Percentiles rank a stretch among this genome's conserved stretches.
Conservation (phyloP, 1,140 invertebrate species). For the Drosophila bifasciata region DNA sequence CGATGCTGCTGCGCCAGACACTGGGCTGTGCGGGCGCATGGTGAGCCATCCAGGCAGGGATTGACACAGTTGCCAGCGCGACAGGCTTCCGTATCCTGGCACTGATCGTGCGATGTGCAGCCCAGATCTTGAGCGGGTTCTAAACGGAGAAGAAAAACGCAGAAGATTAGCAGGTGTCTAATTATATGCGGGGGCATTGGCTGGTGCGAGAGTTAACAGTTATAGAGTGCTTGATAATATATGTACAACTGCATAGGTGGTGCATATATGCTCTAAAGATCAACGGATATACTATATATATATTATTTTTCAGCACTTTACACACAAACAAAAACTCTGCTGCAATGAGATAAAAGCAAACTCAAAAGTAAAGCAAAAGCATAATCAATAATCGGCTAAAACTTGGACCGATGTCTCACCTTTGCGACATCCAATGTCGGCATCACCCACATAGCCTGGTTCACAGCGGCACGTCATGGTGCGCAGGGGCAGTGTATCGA, state of each 20-base stretch:
- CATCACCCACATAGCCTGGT: conserved; percentile 92
- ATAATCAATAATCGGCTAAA: background rate
- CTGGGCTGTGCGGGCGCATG: conserved; percentile 91
- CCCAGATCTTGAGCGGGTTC: conserved; percentile 86
- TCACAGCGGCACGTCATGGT: conserved; percentile 94
- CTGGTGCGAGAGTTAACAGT: conserved; percentile 68
- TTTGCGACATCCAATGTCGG: conserved; percentile 91
- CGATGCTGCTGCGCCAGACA: conserved; percentile 91
- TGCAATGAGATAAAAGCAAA: conserved; percentile 76
- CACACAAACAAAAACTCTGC: conserved; percentile 43
- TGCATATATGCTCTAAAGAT: conserved; percentile 32
- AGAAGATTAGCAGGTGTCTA: conserved; percentile 16
- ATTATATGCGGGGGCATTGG: background rate
- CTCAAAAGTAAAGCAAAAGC: conserved; percentile 54
- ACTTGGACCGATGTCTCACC: conserved; percentile 78
- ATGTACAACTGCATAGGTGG: conserved; percentile 42
- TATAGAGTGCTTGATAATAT: conserved; percentile 67
- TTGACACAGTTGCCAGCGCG: conserved; percentile 90
- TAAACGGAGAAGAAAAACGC: conserved; percentile 21
- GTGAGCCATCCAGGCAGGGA: conserved; percentile 89
- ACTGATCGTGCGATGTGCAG: conserved; percentile 90
- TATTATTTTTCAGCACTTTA: conserved; percentile 37
- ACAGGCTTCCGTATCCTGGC: conserved; percentile 89
- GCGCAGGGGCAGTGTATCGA: conserved; percentile 92
- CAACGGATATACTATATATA: conserved; percentile 16